Evolutionary conservation across 2,797 vertebrate genomes (phyloP).

Genomic region (Halcyon badia): DNA sequence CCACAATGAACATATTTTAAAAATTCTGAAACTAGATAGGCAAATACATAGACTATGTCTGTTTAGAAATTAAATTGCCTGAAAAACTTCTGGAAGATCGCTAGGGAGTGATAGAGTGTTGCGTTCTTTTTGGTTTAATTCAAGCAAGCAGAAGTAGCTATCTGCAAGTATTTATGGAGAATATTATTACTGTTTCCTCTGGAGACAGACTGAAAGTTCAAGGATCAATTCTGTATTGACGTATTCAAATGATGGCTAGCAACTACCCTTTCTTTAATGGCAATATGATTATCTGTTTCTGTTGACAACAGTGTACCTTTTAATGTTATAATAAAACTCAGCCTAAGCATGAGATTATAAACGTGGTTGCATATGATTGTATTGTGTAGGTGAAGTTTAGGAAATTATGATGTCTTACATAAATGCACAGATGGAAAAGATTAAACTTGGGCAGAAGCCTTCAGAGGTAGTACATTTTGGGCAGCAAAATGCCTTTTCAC

Average conservation of each 20-base stretch:
- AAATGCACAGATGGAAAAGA: background rate
- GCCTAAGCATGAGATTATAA: slow-evolving; percentile 8
- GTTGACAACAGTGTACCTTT: background rate
- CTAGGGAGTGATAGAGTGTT: background rate
- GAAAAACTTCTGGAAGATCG: slow-evolving; percentile 2
- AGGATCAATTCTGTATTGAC: slow-evolving; percentile 46
- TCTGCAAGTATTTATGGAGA: slow-evolving; percentile 20
- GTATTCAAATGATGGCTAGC: background rate
- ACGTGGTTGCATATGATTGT: background rate
- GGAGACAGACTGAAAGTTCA: slow-evolving; percentile 8
- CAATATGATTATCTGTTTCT: slow-evolving; percentile 26
- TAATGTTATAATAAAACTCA: slow-evolving; percentile 3
- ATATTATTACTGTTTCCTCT: slow-evolving; percentile 36
- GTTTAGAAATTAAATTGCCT: slow-evolving; percentile 26
- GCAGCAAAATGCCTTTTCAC: background rate
- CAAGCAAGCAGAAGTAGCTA: background rate
- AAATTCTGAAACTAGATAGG: background rate
- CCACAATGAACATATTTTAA: background rate
- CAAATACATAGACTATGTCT: background rate
- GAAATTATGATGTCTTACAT: background rate
- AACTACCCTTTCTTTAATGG: background rate
- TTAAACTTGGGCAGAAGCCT: background rate
- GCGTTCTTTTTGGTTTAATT: background rate
- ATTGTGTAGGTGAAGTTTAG: background rate
- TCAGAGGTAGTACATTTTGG: background rate